Conservation (phyloP, 2,113 vertebrate species). For the Mesocricetus auratus region DNA sequence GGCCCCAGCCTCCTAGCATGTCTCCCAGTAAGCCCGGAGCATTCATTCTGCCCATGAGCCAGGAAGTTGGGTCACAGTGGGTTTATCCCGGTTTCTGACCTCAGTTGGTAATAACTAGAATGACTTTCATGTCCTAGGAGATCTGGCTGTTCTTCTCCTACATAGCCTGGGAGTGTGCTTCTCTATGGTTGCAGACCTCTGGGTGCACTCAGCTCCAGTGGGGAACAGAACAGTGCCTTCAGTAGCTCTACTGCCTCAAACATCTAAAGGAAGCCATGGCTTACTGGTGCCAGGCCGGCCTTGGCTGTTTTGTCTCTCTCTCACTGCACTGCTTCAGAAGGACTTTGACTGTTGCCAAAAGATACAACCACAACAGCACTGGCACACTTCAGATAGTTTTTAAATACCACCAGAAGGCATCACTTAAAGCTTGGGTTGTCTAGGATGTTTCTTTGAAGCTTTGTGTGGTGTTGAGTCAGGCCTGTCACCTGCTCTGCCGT, state of each 20-base stretch:
- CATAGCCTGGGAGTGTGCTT: accelerated
- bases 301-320: accelerated
- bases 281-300: neutral
- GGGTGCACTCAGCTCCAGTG: accelerated
- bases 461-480: neutral
- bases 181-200: neutral
- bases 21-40: accelerated
- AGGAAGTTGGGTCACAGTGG: neutral
- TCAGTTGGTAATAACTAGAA: neutral
- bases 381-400: accelerated
- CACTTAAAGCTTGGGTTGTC: neutral
- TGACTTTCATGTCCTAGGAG: neutral
- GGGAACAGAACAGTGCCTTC: accelerated
- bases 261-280: accelerated
- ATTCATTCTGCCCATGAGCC: too few relatives aligned
- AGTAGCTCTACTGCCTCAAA: accelerated
- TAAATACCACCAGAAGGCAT: neutral
- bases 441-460: neutral
- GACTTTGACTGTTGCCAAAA: neutral
- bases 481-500: accelerated
- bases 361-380: accelerated
- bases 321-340: neutral
- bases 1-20: neutral
- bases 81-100: accelerated
- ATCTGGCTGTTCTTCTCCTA: accelerated